Evolutionary conservation across 2,888 invertebrate species (phyloP).

Genomic region (Nephrotoma flavescens): DNA sequence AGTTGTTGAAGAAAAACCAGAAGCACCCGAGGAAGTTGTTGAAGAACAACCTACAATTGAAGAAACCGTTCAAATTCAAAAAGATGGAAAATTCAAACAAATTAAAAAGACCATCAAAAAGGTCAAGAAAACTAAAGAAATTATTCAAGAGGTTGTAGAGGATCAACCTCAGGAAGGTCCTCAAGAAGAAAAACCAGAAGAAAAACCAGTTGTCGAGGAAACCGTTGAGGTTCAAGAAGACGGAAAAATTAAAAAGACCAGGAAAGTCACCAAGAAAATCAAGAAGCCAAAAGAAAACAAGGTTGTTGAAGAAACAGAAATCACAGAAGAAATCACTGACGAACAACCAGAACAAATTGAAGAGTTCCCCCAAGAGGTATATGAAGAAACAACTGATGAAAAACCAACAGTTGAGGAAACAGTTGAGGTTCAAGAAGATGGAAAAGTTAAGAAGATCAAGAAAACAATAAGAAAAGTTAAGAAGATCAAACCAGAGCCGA

Average conservation of each 20-base stretch:
- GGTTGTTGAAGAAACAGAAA: constrained; percentile 19
- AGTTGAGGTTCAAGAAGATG: neutral
- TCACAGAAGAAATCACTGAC: neutral
- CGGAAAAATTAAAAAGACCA: neutral
- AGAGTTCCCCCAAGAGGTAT: constrained; percentile 9
- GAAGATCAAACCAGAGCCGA: constrained; percentile 10
- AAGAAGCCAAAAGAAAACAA: neutral
- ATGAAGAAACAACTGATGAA: neutral
- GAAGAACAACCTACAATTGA: constrained; percentile 14
- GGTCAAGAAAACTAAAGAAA: neutral
- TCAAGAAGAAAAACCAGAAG: neutral
- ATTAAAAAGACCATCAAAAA: neutral
- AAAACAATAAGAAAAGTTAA: constrained; percentile 4
- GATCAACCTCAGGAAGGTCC: neutral
- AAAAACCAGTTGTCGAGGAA: neutral
- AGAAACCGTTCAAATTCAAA: constrained; percentile 6
- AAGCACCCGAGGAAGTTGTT: constrained; percentile 7
- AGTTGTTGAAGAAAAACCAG: neutral
- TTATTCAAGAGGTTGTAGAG: neutral
- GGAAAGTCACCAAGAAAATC: neutral
- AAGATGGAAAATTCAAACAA: neutral
- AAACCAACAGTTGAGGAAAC: constrained; percentile 8
- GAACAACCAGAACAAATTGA: constrained; percentile 8
- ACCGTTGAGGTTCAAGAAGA: neutral
- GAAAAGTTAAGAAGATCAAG: neutral